Evolutionary conservation across 2,888 invertebrate genomes (phyloP).

Genomic region (Acrobasis repandana): DNA sequence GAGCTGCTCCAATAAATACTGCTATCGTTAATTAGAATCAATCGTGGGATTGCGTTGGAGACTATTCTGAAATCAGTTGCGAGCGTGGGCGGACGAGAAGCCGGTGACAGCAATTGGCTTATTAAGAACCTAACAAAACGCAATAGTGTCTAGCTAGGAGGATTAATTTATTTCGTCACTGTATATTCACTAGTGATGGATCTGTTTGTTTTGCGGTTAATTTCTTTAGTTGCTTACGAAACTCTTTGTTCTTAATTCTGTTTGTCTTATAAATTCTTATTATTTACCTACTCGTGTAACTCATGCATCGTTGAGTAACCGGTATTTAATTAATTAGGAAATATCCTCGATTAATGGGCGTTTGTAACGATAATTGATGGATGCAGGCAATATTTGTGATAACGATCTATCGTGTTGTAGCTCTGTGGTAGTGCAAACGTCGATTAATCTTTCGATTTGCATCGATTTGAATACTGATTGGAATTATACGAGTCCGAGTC

Average conservation of each 20-base stretch:
- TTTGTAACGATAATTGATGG: conserved; percentile 12
- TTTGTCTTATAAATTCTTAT: conserved; percentile 5
- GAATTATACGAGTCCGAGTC: conserved; percentile 57
- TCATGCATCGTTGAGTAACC: background rate
- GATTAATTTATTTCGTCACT: conserved; percentile 56
- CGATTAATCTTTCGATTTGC: conserved; percentile 75
- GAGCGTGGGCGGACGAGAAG: conserved; percentile 61
- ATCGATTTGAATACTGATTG: conserved; percentile 76
- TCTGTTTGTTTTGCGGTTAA: conserved; percentile 33
- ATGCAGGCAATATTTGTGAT: conserved; percentile 42
- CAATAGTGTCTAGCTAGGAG: conserved; percentile 50
- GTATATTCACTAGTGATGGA: conserved; percentile 48
- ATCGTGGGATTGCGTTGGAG: conserved; percentile 73
- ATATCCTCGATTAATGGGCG: background rate
- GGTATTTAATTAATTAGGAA: background rate
- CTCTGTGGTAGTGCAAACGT: conserved; percentile 55
- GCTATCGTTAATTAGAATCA: conserved; percentile 82
- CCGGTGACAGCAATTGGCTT: conserved; percentile 70
- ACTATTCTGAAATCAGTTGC: conserved; percentile 72
- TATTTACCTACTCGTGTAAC: too few species aligned
- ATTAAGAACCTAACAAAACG: conserved; percentile 68
- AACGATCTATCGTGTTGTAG: conserved; percentile 47
- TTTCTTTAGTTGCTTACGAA: conserved; percentile 10
- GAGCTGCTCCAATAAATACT: conserved; percentile 78
- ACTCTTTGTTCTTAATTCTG: background rate